Percentiles rank a stretch among this genome's conserved stretches.
Evolutionary conservation across 2,888 invertebrate genomes (phyloP).

Genomic region (Ommatoiulus sabulosus): DNA sequence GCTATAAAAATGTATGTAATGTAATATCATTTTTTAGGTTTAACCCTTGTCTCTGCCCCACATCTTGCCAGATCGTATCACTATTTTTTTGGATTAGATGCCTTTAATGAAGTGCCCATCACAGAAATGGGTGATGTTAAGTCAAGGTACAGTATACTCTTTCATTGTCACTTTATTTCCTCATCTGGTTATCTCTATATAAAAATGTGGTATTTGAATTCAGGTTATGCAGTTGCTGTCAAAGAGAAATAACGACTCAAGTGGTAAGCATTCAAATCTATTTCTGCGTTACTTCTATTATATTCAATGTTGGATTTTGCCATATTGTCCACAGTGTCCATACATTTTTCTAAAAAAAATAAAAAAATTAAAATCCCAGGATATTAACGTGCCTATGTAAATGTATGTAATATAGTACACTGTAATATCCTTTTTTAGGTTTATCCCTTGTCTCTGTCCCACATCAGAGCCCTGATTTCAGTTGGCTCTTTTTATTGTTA

Average conservation of each 20-base stretch:
- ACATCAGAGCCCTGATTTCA: conserved; percentile 71
- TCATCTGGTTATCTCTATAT: neutral
- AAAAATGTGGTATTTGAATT: conserved; percentile 31
- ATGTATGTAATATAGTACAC: too few species aligned
- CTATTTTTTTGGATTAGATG: conserved; percentile 92
- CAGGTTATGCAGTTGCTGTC: conserved; percentile 63
- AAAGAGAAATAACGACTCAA: conserved; percentile 62
- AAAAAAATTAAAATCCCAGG: neutral
- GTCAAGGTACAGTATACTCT: neutral
- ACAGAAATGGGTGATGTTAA: neutral
- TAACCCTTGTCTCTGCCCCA: conserved; percentile 97
- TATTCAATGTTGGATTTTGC: too few species aligned
- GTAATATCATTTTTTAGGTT: conserved; percentile 68
- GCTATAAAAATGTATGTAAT: too few species aligned
- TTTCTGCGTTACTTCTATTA: too few species aligned
- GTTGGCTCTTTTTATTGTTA: conserved; percentile 60
- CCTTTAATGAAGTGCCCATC: conserved; percentile 78
- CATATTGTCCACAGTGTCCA: too few species aligned
- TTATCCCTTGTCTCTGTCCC: conserved; percentile 97
- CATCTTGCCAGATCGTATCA: conserved; percentile 98
- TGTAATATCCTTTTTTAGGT: conserved; percentile 67
- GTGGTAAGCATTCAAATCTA: conserved; percentile 57
- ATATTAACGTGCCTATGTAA: too few species aligned
- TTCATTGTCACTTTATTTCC: too few species aligned
- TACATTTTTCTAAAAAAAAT: neutral